Conservation (phyloP, 2,113 vertebrate species). For the Mesitornis unicolor region DNA sequence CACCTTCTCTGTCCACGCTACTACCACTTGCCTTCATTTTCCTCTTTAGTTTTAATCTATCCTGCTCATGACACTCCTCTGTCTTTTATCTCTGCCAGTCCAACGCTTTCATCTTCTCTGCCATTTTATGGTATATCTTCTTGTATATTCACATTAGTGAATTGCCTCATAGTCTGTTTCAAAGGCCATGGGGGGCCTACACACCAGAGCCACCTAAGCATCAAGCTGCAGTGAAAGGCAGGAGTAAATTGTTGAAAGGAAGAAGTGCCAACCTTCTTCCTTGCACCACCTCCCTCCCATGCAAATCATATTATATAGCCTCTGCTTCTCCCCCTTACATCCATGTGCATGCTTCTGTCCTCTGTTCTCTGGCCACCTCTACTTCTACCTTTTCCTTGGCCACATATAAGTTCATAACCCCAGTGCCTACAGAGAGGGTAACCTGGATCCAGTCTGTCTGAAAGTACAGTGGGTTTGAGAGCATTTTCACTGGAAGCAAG, state of each 20-base stretch:
- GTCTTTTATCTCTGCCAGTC: not conserved
- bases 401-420: not conserved
- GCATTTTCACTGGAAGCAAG: not conserved
- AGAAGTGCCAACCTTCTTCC: not conserved
- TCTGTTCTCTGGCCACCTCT: not conserved
- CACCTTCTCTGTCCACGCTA: too few relatives aligned
- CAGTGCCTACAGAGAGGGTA: not conserved
- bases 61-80: not conserved
- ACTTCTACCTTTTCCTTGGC: not conserved
- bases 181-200: not conserved
- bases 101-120: not conserved
- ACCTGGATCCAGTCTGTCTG: not conserved
- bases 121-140: too few relatives aligned
- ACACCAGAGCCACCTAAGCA: not conserved
- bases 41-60: not conserved
- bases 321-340: not conserved
- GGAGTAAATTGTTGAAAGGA: not conserved
- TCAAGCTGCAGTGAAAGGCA: not conserved
- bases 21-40: not conserved
- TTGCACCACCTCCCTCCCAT: not conserved
- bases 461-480: not conserved
- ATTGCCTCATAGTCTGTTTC: not conserved
- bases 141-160: fast-evolving
- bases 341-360: not conserved
- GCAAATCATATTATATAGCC: not conserved